phyloP scores from a whole-genome alignment of 2,888 invertebrate species.

The Thyatira batis region DNA sequence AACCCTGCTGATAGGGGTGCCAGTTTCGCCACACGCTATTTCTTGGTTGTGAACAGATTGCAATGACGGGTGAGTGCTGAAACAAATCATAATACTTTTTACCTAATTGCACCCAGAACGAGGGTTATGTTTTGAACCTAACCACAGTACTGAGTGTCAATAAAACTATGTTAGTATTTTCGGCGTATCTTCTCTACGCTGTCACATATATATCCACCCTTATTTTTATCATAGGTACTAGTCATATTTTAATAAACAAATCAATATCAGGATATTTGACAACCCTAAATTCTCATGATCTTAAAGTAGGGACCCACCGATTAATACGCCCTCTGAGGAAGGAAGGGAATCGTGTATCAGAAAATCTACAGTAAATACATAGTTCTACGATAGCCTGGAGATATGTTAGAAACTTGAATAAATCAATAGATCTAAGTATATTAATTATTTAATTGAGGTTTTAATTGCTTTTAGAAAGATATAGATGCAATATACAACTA shows the following conservation, averaged over 20 bases:
- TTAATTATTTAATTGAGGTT: too few species aligned
- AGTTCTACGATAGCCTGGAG: neutral
- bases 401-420: conserved; percentile 12
- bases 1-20: conserved; percentile 8
- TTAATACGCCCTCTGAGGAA: neutral
- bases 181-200: too few species aligned
- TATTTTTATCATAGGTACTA: too few species aligned
- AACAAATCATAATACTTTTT: neutral
- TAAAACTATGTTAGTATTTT: too few species aligned
- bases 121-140: too few species aligned
- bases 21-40: neutral
- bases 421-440: conserved; percentile 31
- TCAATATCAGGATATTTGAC: neutral
- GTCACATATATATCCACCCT: too few species aligned
- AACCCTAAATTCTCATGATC: neutral
- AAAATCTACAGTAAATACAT: neutral
- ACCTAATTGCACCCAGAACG: too few species aligned
- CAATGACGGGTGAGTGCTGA: neutral
- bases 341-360: neutral
- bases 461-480: too few species aligned
- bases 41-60: too few species aligned
- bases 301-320: neutral
- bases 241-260: too few species aligned
- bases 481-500: too few species aligned
- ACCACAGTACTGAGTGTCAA: too few species aligned